Percentiles rank a stretch among this genome's conserved stretches.
Evolutionary conservation across 2,113 vertebrate genomes (phyloP).

Genomic region (Romanogobio albipinnatus): DNA sequence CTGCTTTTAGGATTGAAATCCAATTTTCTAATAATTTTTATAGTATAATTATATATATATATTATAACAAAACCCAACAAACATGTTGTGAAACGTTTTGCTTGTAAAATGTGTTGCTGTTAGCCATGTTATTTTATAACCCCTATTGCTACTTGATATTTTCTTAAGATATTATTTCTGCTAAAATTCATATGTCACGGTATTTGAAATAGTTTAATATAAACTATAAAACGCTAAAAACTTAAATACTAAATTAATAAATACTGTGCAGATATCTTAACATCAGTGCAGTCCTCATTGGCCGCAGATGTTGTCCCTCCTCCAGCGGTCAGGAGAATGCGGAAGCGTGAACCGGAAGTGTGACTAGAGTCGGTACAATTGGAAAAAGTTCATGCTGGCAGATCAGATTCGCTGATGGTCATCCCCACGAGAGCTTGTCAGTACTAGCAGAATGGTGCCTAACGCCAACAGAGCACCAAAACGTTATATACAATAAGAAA

Average conservation of each 20-base stretch:
- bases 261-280: not conserved
- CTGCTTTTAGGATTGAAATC: not conserved
- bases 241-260: not conserved
- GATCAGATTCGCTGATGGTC: constrained; percentile 10
- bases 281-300: constrained; percentile 7
- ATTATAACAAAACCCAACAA: not conserved
- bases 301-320: not conserved
- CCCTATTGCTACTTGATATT: not conserved
- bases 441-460: not conserved
- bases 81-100: not conserved
- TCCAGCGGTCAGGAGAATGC: constrained; percentile 37
- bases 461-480: not conserved
- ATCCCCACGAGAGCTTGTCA: not conserved
- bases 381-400: constrained; percentile 51
- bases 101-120: not conserved
- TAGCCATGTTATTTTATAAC: not conserved
- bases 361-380: constrained; percentile 39
- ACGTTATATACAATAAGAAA: not conserved
- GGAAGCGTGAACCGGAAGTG: constrained; percentile 59
- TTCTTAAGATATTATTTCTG: not conserved
- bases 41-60: no score
- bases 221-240: not conserved
- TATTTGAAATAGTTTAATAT: not conserved
- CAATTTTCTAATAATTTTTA: not conserved
- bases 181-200: not conserved